A percentile compares a stretch with the other conserved stretches of the same genome.
These are phyloP conservation scores for Pristionchus japonicus DNA, from an alignment of 2,888 invertebrate genomes.

Conservation along the genomic window DNA sequence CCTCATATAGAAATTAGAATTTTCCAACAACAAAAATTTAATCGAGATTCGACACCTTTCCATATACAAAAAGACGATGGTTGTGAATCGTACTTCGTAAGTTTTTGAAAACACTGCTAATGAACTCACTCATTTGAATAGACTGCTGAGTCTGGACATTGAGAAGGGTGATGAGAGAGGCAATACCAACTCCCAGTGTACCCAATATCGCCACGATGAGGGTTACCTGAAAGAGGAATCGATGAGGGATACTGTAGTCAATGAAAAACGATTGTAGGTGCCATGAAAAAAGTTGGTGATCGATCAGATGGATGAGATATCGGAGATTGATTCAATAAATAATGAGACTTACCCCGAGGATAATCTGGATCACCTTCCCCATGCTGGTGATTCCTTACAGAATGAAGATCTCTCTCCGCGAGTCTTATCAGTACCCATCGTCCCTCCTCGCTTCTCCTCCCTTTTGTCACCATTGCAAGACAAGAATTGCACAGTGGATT, in stretches of 20 bases:
- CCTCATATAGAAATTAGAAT: too few species aligned
- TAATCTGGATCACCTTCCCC: constrained; percentile 29
- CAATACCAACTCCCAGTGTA: constrained; percentile 58
- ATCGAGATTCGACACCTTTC: too few species aligned
- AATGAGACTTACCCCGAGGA: not conserved
- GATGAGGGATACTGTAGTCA: not conserved
- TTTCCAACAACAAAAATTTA: too few species aligned
- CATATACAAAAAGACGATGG: too few species aligned
- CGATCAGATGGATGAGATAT: not conserved
- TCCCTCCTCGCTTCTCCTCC: constrained; percentile 23
- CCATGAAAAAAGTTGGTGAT: not conserved
- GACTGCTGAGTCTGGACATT: constrained; percentile 51
- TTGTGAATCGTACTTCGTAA: not conserved
- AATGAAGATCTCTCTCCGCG: not conserved
- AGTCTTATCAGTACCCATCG: constrained; percentile 16
- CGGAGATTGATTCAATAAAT: not conserved
- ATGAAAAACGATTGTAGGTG: not conserved
- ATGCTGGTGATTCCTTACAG: constrained; percentile 27
- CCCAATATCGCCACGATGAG: constrained; percentile 36
- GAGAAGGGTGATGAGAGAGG: constrained; percentile 54
- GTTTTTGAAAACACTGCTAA: not conserved
- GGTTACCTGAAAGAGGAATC: not conserved
- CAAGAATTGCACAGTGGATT: constrained; percentile 12
- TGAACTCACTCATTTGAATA: not conserved
- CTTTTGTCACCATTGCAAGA: constrained; percentile 19